Conservation (phyloP, 2,888 invertebrate species). For the Sialis fuliginosa region DNA sequence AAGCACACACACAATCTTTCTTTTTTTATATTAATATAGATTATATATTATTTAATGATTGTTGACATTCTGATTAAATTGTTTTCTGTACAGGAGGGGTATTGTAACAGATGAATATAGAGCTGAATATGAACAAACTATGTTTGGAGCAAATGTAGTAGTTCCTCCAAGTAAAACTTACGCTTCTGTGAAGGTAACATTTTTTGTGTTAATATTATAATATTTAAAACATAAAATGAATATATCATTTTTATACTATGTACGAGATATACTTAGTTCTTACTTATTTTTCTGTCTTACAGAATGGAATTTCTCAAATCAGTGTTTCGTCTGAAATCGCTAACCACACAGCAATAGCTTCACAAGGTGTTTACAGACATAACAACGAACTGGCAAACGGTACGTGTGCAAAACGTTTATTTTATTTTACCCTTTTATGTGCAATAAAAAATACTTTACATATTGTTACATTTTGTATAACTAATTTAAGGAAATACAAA, state of each 20-base stretch:
- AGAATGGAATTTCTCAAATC: slow-evolving; percentile 22
- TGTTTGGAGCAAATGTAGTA: slow-evolving; percentile 27
- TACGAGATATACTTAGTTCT: background rate
- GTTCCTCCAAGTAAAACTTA: slow-evolving; percentile 37
- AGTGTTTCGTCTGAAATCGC: slow-evolving; percentile 12
- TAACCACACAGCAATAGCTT: slow-evolving; percentile 9
- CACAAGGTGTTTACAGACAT: slow-evolving; percentile 23
- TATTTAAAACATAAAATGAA: background rate
- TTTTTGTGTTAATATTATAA: background rate
- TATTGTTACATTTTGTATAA: background rate
- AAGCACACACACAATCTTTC: too few species aligned
- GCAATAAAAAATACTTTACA: background rate
- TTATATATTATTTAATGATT: too few species aligned
- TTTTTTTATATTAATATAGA: too few species aligned
- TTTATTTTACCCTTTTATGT: background rate
- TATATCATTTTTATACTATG: background rate
- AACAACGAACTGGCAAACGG: slow-evolving; percentile 23
- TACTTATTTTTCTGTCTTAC: slow-evolving; percentile 4
- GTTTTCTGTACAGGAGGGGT: slow-evolving; percentile 36
- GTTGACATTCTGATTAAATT: too few species aligned
- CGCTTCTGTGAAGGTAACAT: slow-evolving; percentile 27
- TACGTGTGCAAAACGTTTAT: slow-evolving; percentile 19
- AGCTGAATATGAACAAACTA: slow-evolving; percentile 31
- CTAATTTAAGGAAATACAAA: background rate
- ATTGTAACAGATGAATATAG: slow-evolving; percentile 50